These are phyloP conservation scores for Tretioscincus oriximinensis DNA, from an alignment of 2,113 vertebrate species.

Conservation along the genomic window DNA sequence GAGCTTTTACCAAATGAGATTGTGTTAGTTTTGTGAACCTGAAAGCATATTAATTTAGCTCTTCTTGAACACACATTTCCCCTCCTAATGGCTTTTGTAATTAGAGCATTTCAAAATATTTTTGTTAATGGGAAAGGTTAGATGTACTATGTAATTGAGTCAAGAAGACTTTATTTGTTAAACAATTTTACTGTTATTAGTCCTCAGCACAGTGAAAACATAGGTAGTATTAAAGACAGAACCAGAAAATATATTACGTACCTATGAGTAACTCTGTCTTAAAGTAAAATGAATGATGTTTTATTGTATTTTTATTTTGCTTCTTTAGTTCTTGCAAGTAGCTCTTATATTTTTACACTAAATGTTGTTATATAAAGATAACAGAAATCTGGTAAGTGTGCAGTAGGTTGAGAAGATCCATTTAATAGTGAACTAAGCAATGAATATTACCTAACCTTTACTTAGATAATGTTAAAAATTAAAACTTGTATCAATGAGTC, in stretches of 20 bases:
- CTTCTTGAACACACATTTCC: background rate
- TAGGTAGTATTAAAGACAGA: too few species aligned
- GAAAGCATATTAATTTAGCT: background rate
- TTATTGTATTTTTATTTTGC: background rate
- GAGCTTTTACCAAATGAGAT: background rate
- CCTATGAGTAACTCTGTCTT: background rate
- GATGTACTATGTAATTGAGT: background rate
- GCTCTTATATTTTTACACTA: background rate
- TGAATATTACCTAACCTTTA: too few species aligned
- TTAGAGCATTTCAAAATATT: background rate
- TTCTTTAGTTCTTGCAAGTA: background rate
- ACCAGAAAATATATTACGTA: background rate
- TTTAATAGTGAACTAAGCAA: too few species aligned
- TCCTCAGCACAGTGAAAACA: background rate
- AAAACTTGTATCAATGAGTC: too few species aligned
- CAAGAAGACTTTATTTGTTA: background rate
- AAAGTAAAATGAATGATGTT: background rate
- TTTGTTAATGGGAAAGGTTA: background rate
- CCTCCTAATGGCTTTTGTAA: constrained; percentile 9
- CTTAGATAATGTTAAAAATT: too few species aligned
- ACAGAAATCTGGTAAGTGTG: too few species aligned
- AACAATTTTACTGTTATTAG: background rate
- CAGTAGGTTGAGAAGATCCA: too few species aligned
- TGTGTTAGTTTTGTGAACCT: background rate
- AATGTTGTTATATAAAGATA: background rate